Percentiles rank a stretch among this genome's conserved stretches.
phyloP scores from a whole-genome alignment of 2,113 vertebrate genomes.

The Lasiurus cinereus region DNA sequence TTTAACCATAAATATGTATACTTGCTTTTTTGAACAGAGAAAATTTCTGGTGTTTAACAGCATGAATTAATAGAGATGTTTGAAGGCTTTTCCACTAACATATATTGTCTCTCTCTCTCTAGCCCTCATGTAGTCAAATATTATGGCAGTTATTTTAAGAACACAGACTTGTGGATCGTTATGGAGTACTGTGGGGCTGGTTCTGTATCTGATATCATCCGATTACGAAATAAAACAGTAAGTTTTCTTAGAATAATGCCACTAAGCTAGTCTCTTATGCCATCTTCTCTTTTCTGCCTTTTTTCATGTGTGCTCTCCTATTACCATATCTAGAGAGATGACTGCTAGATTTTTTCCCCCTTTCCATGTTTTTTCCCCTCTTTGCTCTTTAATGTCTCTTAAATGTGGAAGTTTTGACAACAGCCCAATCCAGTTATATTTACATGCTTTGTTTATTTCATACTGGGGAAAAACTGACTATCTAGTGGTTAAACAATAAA shows the following conservation, averaged over 20 bases:
- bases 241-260: constrained; percentile 18
- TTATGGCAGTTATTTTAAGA: constrained; percentile 98
- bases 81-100: constrained; percentile 33
- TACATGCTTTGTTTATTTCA: background rate
- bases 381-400: background rate
- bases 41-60: constrained; percentile 31
- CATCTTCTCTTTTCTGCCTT: background rate
- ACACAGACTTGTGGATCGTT: constrained; percentile 98
- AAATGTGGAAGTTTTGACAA: background rate
- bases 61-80: background rate
- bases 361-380: background rate
- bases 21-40: background rate
- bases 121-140: constrained; percentile 94
- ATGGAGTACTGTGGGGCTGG: constrained; percentile 98
- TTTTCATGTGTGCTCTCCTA: background rate
- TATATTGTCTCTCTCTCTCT: constrained; percentile 31
- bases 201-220: constrained; percentile 96
- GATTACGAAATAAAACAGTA: constrained; percentile 97
- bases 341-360: background rate
- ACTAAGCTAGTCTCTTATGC: background rate
- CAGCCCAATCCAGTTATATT: background rate
- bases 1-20: constrained; percentile 60
- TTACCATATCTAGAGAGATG: background rate
- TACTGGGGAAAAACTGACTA: background rate
- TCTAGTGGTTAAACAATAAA: background rate